These are phyloP conservation scores for Grus americana DNA, from an alignment of 2,113 vertebrate genomes.

Conservation along the genomic window DNA sequence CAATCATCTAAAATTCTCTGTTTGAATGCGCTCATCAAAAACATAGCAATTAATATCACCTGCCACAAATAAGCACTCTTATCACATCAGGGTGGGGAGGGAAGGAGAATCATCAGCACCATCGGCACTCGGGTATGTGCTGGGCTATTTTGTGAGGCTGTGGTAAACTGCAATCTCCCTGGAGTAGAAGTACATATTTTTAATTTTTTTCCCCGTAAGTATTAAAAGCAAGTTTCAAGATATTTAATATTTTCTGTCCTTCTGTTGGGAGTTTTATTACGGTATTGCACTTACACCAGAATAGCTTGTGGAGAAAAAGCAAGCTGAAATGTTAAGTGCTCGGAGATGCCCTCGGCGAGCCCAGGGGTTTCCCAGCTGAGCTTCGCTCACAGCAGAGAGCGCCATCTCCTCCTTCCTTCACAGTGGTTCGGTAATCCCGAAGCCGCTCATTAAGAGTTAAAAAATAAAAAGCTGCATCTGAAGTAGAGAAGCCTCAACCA, in stretches of 20 bases:
- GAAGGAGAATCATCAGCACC: neutral
- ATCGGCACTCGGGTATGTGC: accelerated
- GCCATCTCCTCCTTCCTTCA: neutral
- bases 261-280: neutral
- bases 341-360: neutral
- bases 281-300: neutral
- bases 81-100: accelerated
- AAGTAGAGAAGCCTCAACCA: neutral
- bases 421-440: neutral
- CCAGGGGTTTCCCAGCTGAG: neutral
- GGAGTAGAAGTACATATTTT: neutral
- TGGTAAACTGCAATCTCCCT: neutral
- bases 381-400: neutral
- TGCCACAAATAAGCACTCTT: neutral
- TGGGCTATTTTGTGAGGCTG: neutral
- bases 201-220: neutral
- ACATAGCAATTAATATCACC: neutral
- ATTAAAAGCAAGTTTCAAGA: neutral
- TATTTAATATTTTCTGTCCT: neutral
- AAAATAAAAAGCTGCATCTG: neutral
- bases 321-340: neutral
- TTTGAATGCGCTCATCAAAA: neutral
- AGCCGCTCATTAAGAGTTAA: neutral
- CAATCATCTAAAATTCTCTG: neutral
- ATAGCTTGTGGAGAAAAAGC: neutral